Evolutionary conservation across 2,888 invertebrate genomes (phyloP).

Genomic region (Cheilosia grossa): DNA sequence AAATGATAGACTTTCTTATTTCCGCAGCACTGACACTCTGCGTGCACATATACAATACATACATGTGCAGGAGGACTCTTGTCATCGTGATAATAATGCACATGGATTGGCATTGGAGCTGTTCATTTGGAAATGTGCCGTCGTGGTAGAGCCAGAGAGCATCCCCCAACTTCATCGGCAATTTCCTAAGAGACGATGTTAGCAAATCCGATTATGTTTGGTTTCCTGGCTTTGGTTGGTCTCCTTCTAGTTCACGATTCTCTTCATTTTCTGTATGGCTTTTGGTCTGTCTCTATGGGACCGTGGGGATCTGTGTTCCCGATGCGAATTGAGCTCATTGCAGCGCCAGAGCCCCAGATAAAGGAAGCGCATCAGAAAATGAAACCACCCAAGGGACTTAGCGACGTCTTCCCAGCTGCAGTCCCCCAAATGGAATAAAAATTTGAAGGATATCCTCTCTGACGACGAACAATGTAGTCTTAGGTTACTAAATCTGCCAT

Average conservation of each 20-base stretch:
- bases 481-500: conserved; percentile 12
- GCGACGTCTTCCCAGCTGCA: conserved; percentile 8
- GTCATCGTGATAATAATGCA: conserved; percentile 32
- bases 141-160: neutral
- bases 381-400: conserved; percentile 33
- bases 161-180: conserved; percentile 42
- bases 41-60: too few species aligned
- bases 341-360: conserved; percentile 24
- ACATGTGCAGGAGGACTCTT: neutral
- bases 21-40: neutral
- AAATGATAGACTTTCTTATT: conserved; percentile 23
- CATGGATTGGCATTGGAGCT: conserved; percentile 29
- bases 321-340: neutral
- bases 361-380: conserved; percentile 56
- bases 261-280: conserved; percentile 31
- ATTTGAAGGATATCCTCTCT: conserved; percentile 18
- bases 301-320: conserved; percentile 9
- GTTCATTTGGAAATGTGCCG: conserved; percentile 30
- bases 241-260: conserved; percentile 37
- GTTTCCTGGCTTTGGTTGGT: conserved; percentile 56
- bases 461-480: conserved; percentile 27
- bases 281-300: conserved; percentile 10
- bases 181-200: conserved; percentile 56
- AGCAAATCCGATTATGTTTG: conserved; percentile 69
- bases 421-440: conserved; percentile 21